Evolutionary conservation across 1,140 invertebrate species (phyloP).

Genomic region (Camponotus floridanus): DNA sequence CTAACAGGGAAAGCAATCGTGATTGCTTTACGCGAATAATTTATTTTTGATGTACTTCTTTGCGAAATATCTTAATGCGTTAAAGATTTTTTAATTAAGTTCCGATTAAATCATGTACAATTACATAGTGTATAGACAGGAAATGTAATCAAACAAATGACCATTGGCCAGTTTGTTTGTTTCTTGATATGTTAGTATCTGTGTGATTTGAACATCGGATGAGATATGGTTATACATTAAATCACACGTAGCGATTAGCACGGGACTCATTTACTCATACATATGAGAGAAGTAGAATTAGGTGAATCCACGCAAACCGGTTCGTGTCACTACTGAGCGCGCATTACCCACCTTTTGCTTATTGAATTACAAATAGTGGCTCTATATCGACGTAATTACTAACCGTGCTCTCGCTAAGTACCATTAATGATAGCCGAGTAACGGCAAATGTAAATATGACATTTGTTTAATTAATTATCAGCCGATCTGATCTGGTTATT

Average conservation of each 20-base stretch:
- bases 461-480: conserved; percentile 54
- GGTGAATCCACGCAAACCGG: conserved; percentile 67
- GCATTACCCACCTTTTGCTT: conserved; percentile 57
- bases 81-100: too few species aligned
- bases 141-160: conserved; percentile 3
- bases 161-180: conserved; percentile 4
- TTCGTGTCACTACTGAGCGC: conserved; percentile 54
- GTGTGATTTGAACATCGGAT: conserved; percentile 8
- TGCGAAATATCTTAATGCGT: not conserved
- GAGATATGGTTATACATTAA: conserved; percentile 42
- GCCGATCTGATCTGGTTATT: conserved; percentile 30
- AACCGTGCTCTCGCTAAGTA: conserved; percentile 39
- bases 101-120: not conserved
- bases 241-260: conserved; percentile 54
- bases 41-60: not conserved
- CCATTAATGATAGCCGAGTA: conserved; percentile 44
- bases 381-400: conserved; percentile 57
- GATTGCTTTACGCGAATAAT: not conserved
- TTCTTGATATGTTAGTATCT: not conserved
- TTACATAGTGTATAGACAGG: not conserved
- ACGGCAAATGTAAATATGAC: conserved; percentile 47
- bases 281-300: conserved; percentile 56
- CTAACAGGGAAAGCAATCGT: not conserved
- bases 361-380: conserved; percentile 57
- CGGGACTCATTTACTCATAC: conserved; percentile 47